phyloP scores from a whole-genome alignment of 2,888 invertebrate genomes.

The Cepaea hortensis region DNA sequence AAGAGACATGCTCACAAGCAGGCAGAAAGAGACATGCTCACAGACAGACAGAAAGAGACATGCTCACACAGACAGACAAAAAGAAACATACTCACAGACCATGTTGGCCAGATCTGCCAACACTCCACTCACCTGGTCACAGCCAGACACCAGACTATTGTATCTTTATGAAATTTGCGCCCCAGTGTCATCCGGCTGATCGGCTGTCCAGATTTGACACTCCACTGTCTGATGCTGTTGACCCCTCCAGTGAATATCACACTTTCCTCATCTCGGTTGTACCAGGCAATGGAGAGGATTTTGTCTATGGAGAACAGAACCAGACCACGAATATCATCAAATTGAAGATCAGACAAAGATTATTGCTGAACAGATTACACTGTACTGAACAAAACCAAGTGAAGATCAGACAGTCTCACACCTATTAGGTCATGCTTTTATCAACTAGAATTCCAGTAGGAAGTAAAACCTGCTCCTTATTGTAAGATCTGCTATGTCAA shows the following conservation, averaged over 20 bases:
- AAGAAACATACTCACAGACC: too few species aligned
- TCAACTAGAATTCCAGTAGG: too few species aligned
- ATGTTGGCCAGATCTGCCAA: too few species aligned
- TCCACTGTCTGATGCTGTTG: conserved; percentile 91
- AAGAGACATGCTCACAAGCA: too few species aligned
- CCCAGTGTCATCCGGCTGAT: conserved; percentile 87
- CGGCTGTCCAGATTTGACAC: conserved; percentile 88
- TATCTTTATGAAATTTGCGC: conserved; percentile 82
- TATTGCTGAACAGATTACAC: background rate
- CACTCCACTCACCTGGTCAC: conserved; percentile 79
- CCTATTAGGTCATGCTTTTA: background rate
- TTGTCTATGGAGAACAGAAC: conserved; percentile 77
- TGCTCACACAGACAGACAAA: too few species aligned
- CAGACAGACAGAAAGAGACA: too few species aligned
- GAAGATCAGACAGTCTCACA: background rate
- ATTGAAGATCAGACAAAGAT: background rate
- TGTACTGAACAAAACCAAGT: too few species aligned
- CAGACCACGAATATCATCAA: background rate
- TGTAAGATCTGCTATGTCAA: too few species aligned
- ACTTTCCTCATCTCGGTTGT: conserved; percentile 79
- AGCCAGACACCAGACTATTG: conserved; percentile 89
- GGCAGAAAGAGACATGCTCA: too few species aligned
- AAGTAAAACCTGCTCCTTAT: too few species aligned
- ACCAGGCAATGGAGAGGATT: conserved; percentile 91
- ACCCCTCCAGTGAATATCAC: conserved; percentile 86